Conservation (phyloP, 2,797 vertebrate species). For the Oreochromis mossambicus region DNA sequence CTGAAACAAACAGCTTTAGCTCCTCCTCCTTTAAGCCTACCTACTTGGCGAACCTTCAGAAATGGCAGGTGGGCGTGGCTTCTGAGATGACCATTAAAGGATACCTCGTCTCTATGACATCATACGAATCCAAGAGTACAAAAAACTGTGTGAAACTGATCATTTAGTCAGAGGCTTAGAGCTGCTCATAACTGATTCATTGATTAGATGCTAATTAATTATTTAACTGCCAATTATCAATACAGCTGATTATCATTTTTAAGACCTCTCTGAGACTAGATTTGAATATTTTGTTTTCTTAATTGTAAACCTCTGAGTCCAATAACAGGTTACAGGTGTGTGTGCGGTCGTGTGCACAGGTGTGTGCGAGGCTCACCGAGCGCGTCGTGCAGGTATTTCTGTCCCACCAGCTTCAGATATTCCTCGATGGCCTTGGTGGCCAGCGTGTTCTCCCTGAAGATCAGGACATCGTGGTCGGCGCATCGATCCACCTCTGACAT, state of each 20-base stretch:
- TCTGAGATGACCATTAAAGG: not conserved
- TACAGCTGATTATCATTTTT: accelerated
- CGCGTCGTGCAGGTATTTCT: conserved; percentile 93
- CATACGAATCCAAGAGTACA: not conserved
- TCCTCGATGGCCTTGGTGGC: conserved; percentile 97
- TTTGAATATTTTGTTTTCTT: not conserved
- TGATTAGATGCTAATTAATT: not conserved
- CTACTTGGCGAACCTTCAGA: not conserved
- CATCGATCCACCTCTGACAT: conserved; percentile 98
- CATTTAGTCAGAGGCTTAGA: not conserved
- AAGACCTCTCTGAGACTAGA: not conserved
- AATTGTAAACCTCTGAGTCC: accelerated
- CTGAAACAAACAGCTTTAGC: not conserved
- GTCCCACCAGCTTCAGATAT: conserved; percentile 94
- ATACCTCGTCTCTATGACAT: not conserved
- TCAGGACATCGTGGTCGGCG: conserved; percentile 91
- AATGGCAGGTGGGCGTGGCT: not conserved
- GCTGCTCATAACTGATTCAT: not conserved
- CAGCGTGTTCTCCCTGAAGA: conserved; percentile 97
- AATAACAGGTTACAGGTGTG: not conserved
- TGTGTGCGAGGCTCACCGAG: conserved; percentile 78
- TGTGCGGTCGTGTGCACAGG: accelerated
- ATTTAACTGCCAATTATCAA: not conserved
- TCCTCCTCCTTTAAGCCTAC: not conserved
- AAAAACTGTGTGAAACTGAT: not conserved